A percentile compares a stretch with the other conserved stretches of the same genome.
Conservation (phyloP, 2,888 invertebrate species). For the Ptilodon capucinus region DNA sequence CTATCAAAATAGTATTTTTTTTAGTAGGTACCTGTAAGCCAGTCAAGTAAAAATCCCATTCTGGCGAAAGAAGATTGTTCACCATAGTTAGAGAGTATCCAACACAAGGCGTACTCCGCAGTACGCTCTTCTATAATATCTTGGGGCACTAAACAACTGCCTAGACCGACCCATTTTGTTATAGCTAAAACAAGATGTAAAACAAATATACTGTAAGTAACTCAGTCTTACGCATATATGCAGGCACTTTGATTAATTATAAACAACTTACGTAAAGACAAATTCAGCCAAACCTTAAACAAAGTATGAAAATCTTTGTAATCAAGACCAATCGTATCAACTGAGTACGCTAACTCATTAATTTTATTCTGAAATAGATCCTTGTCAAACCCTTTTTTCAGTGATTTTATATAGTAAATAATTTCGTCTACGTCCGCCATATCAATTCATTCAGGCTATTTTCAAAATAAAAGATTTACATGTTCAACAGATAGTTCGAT, state of each 20-base stretch:
- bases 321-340: constrained; percentile 57
- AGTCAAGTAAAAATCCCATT: constrained; percentile 66
- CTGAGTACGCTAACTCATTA: constrained; percentile 59
- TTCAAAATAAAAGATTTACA: too few relatives aligned
- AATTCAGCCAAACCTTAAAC: constrained; percentile 75
- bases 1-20: too few relatives aligned
- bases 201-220: not conserved
- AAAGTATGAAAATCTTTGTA: constrained; percentile 69
- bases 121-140: constrained; percentile 57
- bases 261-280: constrained; percentile 68
- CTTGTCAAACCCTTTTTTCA: constrained; percentile 73
- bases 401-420: constrained; percentile 66
- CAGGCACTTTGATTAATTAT: too few relatives aligned
- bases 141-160: constrained; percentile 66
- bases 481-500: too few relatives aligned
- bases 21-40: constrained; percentile 78
- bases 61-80: constrained; percentile 53
- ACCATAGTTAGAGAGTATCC: constrained; percentile 64
- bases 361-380: constrained; percentile 69
- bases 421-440: constrained; percentile 72
- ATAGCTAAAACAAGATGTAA: constrained; percentile 51
- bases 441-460: too few relatives aligned
- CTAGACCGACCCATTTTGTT: constrained; percentile 69
- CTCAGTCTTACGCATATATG: too few relatives aligned
- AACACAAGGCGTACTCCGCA: constrained; percentile 64